Conservation (phyloP, 2,797 vertebrate genomes). For the Petrocephalus schoutedeni region DNA sequence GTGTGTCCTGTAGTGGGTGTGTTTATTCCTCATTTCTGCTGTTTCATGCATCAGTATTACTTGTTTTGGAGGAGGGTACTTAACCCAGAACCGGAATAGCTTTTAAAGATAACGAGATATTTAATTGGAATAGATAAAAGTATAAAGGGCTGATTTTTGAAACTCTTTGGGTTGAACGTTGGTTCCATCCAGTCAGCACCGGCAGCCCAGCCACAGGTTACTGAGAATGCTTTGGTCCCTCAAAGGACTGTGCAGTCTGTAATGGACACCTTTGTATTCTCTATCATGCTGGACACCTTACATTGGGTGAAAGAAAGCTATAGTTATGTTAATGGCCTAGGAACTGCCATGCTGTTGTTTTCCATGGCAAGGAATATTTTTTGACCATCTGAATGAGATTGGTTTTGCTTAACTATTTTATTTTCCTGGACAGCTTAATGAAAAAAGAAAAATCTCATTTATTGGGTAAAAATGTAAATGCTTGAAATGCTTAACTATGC, state of each 20-base stretch:
- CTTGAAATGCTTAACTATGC: not conserved
- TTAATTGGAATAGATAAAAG: not conserved
- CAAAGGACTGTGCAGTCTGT: not conserved
- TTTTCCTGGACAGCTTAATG: not conserved
- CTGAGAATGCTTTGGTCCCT: not conserved
- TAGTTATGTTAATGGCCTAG: not conserved
- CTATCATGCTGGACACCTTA: not conserved
- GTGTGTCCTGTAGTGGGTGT: not conserved
- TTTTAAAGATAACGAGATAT: not conserved
- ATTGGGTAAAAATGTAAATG: not conserved
- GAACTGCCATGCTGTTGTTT: not conserved
- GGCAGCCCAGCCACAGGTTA: not conserved
- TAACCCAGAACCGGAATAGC: not conserved
- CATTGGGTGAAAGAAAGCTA: not conserved
- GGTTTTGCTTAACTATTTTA: not conserved
- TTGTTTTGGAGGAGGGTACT: not conserved
- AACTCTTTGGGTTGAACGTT: not conserved
- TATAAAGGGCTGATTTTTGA: not conserved
- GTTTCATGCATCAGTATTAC: not conserved
- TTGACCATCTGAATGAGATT: not conserved
- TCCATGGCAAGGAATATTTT: not conserved
- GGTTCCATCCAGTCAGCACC: not conserved
- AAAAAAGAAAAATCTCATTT: not conserved
- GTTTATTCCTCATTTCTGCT: not conserved
- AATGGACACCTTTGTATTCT: not conserved